These are phyloP conservation scores for Dromius quadrimaculatus DNA, from an alignment of 2,888 invertebrate genomes.

Conservation along the genomic window DNA sequence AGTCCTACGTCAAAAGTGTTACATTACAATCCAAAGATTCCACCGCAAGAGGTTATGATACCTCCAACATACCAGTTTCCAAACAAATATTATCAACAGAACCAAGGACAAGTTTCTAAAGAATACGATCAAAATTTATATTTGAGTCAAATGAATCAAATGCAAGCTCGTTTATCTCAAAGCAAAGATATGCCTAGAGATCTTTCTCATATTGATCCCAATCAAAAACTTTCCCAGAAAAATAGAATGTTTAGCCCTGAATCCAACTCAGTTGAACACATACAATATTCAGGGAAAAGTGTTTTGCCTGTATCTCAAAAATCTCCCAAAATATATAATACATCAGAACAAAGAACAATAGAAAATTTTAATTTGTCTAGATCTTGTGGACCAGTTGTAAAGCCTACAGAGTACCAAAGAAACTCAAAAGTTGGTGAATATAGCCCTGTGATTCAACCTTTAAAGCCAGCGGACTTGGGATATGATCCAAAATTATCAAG, in stretches of 20 bases:
- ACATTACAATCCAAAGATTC: conserved; percentile 4
- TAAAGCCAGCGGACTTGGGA: conserved; percentile 16
- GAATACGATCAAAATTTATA: conserved; percentile 40
- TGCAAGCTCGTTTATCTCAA: conserved; percentile 39
- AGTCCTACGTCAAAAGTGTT: conserved; percentile 24
- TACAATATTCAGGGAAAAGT: conserved; percentile 20
- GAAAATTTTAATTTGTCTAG: conserved; percentile 22
- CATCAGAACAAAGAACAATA: background rate
- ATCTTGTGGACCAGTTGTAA: background rate
- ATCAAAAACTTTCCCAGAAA: conserved; percentile 21
- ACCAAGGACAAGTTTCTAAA: conserved; percentile 10
- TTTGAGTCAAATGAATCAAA: conserved; percentile 44
- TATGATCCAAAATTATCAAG: conserved; percentile 27
- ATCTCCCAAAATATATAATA: conserved; percentile 26
- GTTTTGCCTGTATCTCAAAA: conserved; percentile 8
- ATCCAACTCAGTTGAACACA: conserved; percentile 4
- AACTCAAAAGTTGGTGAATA: conserved; percentile 15
- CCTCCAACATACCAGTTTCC: conserved; percentile 9
- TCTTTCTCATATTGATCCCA: conserved; percentile 32
- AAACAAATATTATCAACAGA: conserved; percentile 33
- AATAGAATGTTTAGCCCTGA: conserved; percentile 16
- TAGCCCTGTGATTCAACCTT: conserved; percentile 15
- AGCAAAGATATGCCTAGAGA: conserved; percentile 26
- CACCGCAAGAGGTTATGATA: conserved; percentile 36
- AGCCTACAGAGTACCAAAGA: conserved; percentile 18